These are phyloP conservation scores for Kryptolebias marmoratus DNA, from an alignment of 2,113 vertebrate species.

Conservation along the genomic window DNA sequence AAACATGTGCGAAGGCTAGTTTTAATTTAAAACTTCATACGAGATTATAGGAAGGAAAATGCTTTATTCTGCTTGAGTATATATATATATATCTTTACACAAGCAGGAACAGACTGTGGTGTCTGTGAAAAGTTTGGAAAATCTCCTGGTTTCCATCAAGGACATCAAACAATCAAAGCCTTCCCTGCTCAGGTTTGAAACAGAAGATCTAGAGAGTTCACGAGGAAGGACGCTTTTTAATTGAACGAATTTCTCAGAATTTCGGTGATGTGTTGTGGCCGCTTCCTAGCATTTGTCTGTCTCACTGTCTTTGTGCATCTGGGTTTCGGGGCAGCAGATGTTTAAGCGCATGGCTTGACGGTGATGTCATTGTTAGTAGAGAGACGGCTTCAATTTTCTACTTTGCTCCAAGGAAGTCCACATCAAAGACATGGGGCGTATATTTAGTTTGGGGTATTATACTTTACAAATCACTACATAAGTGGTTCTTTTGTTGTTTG, in stretches of 20 bases:
- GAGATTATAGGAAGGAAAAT: neutral
- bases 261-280: slow-evolving; percentile 24
- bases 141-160: slow-evolving; percentile 25
- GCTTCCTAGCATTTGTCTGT: slow-evolving; percentile 18
- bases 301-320: slow-evolving; percentile 24
- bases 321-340: slow-evolving; percentile 32
- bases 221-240: slow-evolving; percentile 29
- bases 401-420: slow-evolving; percentile 3
- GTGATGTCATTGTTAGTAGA: slow-evolving; percentile 59
- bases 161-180: slow-evolving; percentile 24
- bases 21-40: neutral
- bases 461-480: neutral
- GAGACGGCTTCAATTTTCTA: slow-evolving; percentile 18
- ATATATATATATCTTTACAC: neutral
- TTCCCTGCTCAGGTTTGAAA: slow-evolving; percentile 46
- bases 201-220: slow-evolving; percentile 26
- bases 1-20: neutral
- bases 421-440: neutral
- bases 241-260: slow-evolving; percentile 27
- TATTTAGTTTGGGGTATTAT: neutral
- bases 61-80: neutral
- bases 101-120: slow-evolving; percentile 16
- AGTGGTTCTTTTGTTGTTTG: neutral
- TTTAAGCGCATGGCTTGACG: slow-evolving; percentile 47
- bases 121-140: slow-evolving; percentile 21